Percentiles rank a stretch among this genome's conserved stretches.
These are phyloP conservation scores for Ptychoptera contaminata DNA, from an alignment of 2,888 invertebrate genomes.

Conservation along the genomic window DNA sequence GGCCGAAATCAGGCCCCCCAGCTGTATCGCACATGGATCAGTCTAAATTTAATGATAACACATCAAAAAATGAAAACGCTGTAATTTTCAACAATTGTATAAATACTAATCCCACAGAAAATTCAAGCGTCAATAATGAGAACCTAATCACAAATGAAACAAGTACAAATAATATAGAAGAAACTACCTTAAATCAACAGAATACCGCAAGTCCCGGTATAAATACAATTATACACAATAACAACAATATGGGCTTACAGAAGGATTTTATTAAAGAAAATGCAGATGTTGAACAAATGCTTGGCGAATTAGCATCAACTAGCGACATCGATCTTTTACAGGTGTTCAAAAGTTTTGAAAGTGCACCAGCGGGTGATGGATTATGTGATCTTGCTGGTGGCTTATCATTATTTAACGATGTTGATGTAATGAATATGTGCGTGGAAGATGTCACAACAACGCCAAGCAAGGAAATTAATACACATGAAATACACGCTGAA, in stretches of 20 bases:
- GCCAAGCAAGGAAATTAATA: conserved; percentile 7
- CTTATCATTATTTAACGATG: conserved; percentile 15
- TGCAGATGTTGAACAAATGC: conserved; percentile 49
- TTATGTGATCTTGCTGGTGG: conserved; percentile 26
- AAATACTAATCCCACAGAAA: background rate
- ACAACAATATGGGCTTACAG: conserved; percentile 39
- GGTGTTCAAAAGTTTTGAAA: conserved; percentile 59
- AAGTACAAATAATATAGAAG: background rate
- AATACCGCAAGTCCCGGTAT: background rate
- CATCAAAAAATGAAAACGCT: background rate
- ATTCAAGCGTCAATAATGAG: background rate
- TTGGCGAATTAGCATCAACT: conserved; percentile 39
- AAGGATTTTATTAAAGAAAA: conserved; percentile 40
- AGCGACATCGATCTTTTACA: conserved; percentile 54
- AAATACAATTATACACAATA: conserved; percentile 34
- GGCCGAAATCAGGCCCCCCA: conserved; percentile 1
- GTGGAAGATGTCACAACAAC: conserved; percentile 10
- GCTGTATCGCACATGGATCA: conserved; percentile 8
- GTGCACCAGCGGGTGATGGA: conserved; percentile 17
- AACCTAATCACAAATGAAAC: background rate
- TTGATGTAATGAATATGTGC: conserved; percentile 13
- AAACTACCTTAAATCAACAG: background rate
- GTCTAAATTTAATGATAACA: background rate
- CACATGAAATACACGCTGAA: conserved; percentile 20
- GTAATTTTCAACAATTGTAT: background rate